Percentiles rank a stretch among this genome's conserved stretches.
Conservation (phyloP, 1,140 invertebrate genomes). For the Papilio helenus region DNA sequence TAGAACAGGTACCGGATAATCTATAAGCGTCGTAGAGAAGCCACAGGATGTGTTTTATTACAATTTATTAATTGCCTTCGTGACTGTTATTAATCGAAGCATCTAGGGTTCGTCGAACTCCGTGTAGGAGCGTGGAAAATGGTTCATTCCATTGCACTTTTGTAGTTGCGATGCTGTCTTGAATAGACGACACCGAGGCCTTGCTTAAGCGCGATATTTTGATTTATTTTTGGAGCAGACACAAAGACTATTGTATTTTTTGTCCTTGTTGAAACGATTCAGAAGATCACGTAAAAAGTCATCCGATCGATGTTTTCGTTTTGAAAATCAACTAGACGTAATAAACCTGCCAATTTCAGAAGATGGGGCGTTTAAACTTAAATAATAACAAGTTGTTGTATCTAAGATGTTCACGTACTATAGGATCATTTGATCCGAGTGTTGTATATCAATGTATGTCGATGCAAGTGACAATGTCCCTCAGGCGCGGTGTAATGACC, state of each 20-base stretch:
- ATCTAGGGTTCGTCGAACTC: conserved; percentile 21
- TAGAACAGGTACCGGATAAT: conserved; percentile 22
- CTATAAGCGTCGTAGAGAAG: conserved; percentile 29
- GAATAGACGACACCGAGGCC: not conserved
- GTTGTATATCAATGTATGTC: not conserved
- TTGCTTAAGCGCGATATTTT: not conserved
- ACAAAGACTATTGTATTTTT: conserved; percentile 25
- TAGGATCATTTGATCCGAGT: conserved; percentile 15
- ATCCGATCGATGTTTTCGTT: conserved; percentile 29
- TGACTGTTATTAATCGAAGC: conserved; percentile 46
- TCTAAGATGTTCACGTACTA: not conserved
- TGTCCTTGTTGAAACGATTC: not conserved
- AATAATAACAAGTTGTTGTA: not conserved
- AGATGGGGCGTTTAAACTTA: not conserved
- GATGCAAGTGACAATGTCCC: conserved; percentile 38
- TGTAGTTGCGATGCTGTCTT: conserved; percentile 8
- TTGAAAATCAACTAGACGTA: conserved; percentile 25
- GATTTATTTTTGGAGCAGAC: conserved; percentile 22
- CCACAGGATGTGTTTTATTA: conserved; percentile 61
- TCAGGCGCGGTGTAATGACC: conserved; percentile 36
- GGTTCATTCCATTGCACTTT: conserved; percentile 30
- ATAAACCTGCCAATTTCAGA: conserved; percentile 7
- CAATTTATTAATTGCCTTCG: conserved; percentile 53
- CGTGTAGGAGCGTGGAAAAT: conserved; percentile 11
- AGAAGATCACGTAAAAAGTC: conserved; percentile 32